Evolutionary conservation across 2,113 vertebrate species (phyloP).

Genomic region (Chaenocephalus aceratus): DNA sequence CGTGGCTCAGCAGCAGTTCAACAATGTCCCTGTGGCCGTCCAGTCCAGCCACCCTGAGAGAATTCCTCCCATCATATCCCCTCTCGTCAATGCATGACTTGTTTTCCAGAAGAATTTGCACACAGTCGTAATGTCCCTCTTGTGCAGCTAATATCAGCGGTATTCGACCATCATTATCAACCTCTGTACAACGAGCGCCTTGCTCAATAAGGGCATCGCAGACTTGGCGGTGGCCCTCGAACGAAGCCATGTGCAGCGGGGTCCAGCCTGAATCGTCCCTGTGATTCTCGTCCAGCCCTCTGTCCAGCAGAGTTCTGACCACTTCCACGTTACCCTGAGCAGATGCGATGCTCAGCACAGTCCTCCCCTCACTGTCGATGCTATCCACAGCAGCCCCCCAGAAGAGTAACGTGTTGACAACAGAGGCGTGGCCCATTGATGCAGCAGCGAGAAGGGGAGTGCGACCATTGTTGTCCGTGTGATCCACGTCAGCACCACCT

Average conservation of each 20-base stretch:
- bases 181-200: conserved; percentile 94
- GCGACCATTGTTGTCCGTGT: conserved; percentile 96
- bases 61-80: conserved; percentile 96
- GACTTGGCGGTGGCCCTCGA: conserved; percentile 96
- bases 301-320: conserved; percentile 97
- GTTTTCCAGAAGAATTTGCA: conserved; percentile 93
- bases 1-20: conserved; percentile 92
- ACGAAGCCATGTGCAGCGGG: conserved; percentile 97
- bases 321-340: conserved; percentile 98
- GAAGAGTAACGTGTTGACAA: conserved; percentile 95
- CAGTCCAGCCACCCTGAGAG: conserved; percentile 92
- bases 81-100: conserved; percentile 94
- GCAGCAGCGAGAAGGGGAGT: conserved; percentile 97
- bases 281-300: conserved; percentile 97
- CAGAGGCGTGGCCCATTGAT: conserved; percentile 96
- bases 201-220: conserved; percentile 98
- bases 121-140: conserved; percentile 97
- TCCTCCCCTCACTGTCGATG: conserved; percentile 96
- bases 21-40: conserved; percentile 97
- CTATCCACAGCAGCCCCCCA: conserved; percentile 98
- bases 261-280: conserved; percentile 98
- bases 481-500: conserved; percentile 96
- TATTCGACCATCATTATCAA: conserved; percentile 96
- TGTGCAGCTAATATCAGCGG: conserved; percentile 93
- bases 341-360: conserved; percentile 96